A percentile compares a stretch with the other conserved stretches of the same genome.
Conservation (phyloP, 2,888 invertebrate genomes). For the Phlogophora meticulosa region DNA sequence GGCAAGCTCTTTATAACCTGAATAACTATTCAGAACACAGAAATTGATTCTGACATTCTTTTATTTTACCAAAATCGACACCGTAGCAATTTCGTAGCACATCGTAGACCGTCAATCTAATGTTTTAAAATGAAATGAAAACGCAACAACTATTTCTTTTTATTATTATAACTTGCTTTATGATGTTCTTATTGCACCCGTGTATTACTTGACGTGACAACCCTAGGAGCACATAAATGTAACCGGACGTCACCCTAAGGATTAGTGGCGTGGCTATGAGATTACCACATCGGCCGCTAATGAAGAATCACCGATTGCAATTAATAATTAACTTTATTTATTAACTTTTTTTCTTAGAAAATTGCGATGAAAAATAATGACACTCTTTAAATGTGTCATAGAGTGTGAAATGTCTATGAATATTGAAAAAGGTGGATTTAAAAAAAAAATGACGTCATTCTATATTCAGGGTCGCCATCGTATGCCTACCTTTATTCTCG, state of each 20-base stretch:
- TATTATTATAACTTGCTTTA: too few relatives aligned
- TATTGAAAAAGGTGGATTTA: background rate
- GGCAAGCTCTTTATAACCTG: background rate
- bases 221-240: constrained; percentile 83
- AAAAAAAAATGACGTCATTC: constrained; percentile 6
- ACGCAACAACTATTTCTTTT: background rate
- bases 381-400: background rate
- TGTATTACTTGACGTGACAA: constrained; percentile 67
- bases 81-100: constrained; percentile 27
- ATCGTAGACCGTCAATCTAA: constrained; percentile 1
- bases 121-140: background rate
- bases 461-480: background rate
- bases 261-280: constrained; percentile 89
- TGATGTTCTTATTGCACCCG: background rate
- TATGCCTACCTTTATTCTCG: background rate
- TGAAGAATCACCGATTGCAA: constrained; percentile 89
- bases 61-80: background rate
- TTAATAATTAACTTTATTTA: constrained; percentile 76
- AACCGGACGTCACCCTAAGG: constrained; percentile 89
- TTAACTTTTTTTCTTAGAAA: constrained; percentile 13
- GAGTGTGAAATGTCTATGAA: too few relatives aligned
- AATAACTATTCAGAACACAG: background rate
- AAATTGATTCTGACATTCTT: background rate
- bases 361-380: background rate
- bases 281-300: constrained; percentile 90